These are phyloP conservation scores for Orthosia gracilis DNA, from an alignment of 2,888 invertebrate species.

Conservation along the genomic window DNA sequence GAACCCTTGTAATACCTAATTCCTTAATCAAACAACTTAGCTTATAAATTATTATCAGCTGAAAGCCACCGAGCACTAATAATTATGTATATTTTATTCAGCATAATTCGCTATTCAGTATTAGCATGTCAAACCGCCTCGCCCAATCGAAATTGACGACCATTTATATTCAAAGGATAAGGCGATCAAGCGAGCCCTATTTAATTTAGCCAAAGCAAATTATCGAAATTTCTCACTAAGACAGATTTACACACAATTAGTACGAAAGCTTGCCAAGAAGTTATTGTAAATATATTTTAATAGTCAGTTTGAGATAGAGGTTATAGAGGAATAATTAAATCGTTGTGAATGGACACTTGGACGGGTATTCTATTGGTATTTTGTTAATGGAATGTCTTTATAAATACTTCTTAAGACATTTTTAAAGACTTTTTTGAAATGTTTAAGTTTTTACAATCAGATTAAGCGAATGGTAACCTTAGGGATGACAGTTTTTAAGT, in stretches of 20 bases:
- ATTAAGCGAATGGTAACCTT: too few species aligned
- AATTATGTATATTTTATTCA: slow-evolving; percentile 51
- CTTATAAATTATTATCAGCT: slow-evolving; percentile 7
- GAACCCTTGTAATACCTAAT: not conserved
- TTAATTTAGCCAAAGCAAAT: slow-evolving; percentile 79
- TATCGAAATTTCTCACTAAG: slow-evolving; percentile 76
- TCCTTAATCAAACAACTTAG: not conserved
- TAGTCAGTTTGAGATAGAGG: slow-evolving; percentile 31
- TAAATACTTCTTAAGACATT: too few species aligned
- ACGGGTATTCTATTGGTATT: not conserved
- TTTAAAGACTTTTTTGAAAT: too few species aligned
- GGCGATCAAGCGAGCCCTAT: slow-evolving; percentile 73
- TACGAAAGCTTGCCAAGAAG: slow-evolving; percentile 57
- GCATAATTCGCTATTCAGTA: slow-evolving; percentile 39
- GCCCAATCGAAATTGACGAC: slow-evolving; percentile 44
- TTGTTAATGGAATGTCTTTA: not conserved
- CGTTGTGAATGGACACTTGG: not conserved
- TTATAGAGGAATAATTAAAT: slow-evolving; percentile 25
- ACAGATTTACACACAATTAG: slow-evolving; percentile 75
- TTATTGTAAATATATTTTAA: slow-evolving; percentile 47
- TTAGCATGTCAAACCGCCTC: slow-evolving; percentile 26
- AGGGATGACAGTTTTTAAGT: too few species aligned
- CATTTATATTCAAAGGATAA: slow-evolving; percentile 76
- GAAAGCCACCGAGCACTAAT: not conserved
- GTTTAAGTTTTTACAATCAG: too few species aligned